These are phyloP conservation scores for Diphyllodes magnificus DNA, from an alignment of 2,113 vertebrate genomes.

Conservation along the genomic window DNA sequence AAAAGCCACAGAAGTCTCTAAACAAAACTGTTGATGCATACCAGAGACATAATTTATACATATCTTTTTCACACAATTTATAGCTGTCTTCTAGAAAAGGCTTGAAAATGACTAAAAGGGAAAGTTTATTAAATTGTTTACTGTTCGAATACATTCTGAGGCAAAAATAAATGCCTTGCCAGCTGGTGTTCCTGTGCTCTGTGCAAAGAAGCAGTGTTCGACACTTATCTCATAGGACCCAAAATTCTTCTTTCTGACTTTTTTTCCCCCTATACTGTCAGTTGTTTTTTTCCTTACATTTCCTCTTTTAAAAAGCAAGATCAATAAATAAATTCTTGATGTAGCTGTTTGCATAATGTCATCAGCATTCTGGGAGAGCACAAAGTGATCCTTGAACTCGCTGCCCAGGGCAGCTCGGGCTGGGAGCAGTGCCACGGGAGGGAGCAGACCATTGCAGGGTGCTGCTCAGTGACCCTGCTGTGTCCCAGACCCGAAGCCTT, in stretches of 20 bases:
- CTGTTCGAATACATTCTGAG: conserved; percentile 54
- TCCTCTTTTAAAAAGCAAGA: conserved; percentile 3
- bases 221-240: conserved; percentile 58
- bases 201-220: conserved; percentile 28
- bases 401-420: not conserved
- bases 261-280: not conserved
- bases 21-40: not conserved
- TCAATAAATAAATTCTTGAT: conserved; percentile 20
- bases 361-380: not conserved
- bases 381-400: not conserved
- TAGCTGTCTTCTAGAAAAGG: conserved; percentile 35
- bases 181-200: conserved; percentile 60
- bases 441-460: not conserved
- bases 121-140: conserved; percentile 66
- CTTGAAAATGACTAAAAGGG: conserved; percentile 29
- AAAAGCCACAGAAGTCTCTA: not conserved
- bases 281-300: not conserved
- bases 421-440: not conserved
- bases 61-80: conserved; percentile 16
- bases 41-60: not conserved
- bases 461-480: not conserved
- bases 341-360: not conserved
- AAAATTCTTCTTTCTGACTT: conserved; percentile 54
- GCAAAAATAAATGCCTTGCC: conserved; percentile 62
- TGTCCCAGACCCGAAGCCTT: not conserved